Evolutionary conservation across 2,888 invertebrate genomes (phyloP).

Genomic region (Drosophila quinaria): DNA sequence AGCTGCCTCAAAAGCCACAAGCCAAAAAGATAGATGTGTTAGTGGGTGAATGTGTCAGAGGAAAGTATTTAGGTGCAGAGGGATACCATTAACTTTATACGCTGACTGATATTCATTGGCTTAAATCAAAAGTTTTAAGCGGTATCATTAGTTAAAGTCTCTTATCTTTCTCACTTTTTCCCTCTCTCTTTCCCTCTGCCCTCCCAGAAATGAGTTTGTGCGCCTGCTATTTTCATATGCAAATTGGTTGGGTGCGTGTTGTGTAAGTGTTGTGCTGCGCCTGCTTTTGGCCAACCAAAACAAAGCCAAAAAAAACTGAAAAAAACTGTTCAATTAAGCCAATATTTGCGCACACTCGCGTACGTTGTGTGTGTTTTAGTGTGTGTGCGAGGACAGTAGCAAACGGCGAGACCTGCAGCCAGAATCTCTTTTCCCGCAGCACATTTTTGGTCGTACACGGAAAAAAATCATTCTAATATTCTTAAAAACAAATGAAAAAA

Average conservation of each 20-base stretch:
- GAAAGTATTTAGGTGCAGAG: not conserved
- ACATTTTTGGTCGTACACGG: conserved; percentile 50
- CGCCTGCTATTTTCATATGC: conserved; percentile 59
- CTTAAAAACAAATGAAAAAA: too few species aligned
- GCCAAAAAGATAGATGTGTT: not conserved
- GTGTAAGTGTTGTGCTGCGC: conserved; percentile 42
- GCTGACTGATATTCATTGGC: not conserved
- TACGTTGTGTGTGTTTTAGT: conserved; percentile 19
- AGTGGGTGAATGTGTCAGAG: conserved; percentile 4
- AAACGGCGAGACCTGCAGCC: conserved; percentile 37
- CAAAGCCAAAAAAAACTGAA: conserved; percentile 28
- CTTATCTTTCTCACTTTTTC: not conserved
- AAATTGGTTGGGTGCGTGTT: conserved; percentile 67
- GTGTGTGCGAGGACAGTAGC: conserved; percentile 31
- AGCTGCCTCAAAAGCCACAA: not conserved
- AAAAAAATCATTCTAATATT: not conserved
- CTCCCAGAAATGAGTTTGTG: conserved; percentile 2
- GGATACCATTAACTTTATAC: not conserved
- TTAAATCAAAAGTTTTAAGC: conserved; percentile 18
- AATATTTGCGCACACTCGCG: conserved; percentile 78
- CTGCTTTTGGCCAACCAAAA: conserved; percentile 41
- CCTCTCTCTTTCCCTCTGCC: not conserved
- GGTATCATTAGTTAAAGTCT: conserved; percentile 48
- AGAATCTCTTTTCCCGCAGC: conserved; percentile 53
- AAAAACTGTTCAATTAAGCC: conserved; percentile 76